Conservation (phyloP, 2,888 invertebrate species). For the Meganola albula region DNA sequence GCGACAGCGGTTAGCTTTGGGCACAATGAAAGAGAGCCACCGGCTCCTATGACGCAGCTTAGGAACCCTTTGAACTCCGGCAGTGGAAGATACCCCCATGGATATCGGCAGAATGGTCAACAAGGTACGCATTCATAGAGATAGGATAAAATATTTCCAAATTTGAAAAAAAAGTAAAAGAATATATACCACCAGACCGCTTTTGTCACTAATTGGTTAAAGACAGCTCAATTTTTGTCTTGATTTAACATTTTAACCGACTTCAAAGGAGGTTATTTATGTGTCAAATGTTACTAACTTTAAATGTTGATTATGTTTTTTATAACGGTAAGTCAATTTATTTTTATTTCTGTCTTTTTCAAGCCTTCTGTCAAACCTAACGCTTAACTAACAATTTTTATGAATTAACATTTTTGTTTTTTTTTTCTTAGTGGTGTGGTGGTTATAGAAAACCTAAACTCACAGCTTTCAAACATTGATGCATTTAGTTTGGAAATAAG, state of each 20-base stretch:
- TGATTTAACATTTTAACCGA: slow-evolving; percentile 33
- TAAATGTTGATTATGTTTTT: slow-evolving; percentile 25
- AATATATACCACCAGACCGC: slow-evolving; percentile 61
- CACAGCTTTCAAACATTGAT: slow-evolving; percentile 34
- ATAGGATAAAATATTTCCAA: slow-evolving; percentile 56
- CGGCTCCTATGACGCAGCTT: slow-evolving; percentile 70
- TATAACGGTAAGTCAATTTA: slow-evolving; percentile 56
- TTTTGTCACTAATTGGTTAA: slow-evolving; percentile 67
- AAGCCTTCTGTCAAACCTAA: slow-evolving; percentile 42
- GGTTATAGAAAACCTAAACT: slow-evolving; percentile 42
- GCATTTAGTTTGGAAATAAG: slow-evolving; percentile 36
- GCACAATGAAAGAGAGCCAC: slow-evolving; percentile 62
- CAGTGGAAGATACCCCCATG: slow-evolving; percentile 66
- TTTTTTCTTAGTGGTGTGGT: slow-evolving; percentile 68
- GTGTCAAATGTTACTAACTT: slow-evolving; percentile 57
- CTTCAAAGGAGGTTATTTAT: too few relatives aligned
- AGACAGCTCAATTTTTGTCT: slow-evolving; percentile 66
- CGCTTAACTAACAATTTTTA: slow-evolving; percentile 51
- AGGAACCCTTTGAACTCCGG: slow-evolving; percentile 64
- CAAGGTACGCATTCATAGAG: slow-evolving; percentile 68
- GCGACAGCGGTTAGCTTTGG: slow-evolving; percentile 62
- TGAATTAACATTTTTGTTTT: slow-evolving; percentile 45
- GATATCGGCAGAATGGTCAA: slow-evolving; percentile 67
- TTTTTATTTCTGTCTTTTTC: slow-evolving; percentile 31
- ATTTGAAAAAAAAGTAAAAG: slow-evolving; percentile 26